Evolutionary conservation across 2,113 vertebrate species (phyloP).

Genomic region (Sander lucioperca): DNA sequence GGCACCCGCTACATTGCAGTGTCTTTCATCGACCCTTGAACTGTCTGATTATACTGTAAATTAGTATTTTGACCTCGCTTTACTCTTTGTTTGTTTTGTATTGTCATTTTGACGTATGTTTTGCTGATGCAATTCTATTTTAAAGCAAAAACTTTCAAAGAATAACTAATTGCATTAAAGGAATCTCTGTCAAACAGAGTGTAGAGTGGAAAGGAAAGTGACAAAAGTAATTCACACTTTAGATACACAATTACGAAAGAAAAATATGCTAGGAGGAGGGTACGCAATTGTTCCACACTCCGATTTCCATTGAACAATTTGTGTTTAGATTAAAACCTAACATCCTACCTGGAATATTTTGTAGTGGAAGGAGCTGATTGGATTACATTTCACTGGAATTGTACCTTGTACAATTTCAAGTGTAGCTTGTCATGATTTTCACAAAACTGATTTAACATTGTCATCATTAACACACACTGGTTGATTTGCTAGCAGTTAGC

Average conservation of each 20-base stretch:
- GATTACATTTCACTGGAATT: too few species aligned
- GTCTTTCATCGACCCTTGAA: constrained; percentile 96
- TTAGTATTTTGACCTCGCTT: constrained; percentile 32
- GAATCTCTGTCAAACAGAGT: constrained; percentile 81
- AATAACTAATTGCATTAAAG: constrained; percentile 32
- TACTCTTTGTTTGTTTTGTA: constrained; percentile 31
- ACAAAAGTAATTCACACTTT: constrained; percentile 24
- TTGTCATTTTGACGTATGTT: constrained; percentile 31
- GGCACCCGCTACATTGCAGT: constrained; percentile 98
- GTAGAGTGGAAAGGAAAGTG: constrained; percentile 27
- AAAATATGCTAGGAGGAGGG: neutral
- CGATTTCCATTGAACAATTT: neutral
- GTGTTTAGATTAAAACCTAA: constrained; percentile 3
- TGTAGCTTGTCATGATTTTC: constrained; percentile 29
- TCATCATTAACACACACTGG: constrained; percentile 33
- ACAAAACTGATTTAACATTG: neutral
- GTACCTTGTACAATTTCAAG: too few species aligned
- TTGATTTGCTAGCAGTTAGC: constrained; percentile 33
- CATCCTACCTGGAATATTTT: neutral
- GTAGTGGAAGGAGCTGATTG: neutral
- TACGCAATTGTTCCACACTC: neutral
- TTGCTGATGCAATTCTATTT: constrained; percentile 39
- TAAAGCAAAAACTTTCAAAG: constrained; percentile 64
- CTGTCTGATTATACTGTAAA: constrained; percentile 1
- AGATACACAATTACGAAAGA: constrained; percentile 24